Conservation (phyloP, 1,140 invertebrate genomes). For the Penaeus japonicus region DNA sequence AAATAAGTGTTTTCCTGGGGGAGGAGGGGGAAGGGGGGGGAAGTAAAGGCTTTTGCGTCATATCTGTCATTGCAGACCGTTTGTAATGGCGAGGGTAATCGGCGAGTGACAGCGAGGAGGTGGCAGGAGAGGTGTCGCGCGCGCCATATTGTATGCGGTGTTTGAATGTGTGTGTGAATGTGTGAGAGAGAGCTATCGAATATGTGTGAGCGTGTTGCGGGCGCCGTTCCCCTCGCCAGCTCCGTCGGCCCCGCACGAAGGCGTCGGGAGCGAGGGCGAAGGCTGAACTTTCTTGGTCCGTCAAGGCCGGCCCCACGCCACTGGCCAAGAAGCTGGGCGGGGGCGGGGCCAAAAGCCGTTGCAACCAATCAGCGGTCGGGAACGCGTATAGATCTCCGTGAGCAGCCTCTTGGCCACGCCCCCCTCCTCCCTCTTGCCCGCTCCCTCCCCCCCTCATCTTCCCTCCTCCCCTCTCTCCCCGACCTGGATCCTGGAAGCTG, state of each 20-base stretch:
- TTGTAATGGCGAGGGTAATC: too few relatives aligned
- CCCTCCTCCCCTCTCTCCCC: not conserved
- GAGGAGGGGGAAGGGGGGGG: too few relatives aligned
- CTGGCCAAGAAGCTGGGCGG: conserved; percentile 36
- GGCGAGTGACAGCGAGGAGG: too few relatives aligned
- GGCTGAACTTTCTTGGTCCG: conserved; percentile 28
- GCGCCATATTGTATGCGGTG: not conserved
- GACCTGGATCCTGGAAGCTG: conserved; percentile 1
- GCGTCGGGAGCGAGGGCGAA: not conserved
- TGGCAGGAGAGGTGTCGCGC: too few relatives aligned
- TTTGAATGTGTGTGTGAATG: not conserved
- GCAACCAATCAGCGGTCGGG: conserved; percentile 9
- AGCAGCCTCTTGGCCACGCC: not conserved
- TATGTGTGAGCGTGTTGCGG: not conserved
- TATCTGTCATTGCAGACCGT: too few relatives aligned
- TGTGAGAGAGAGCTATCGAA: not conserved
- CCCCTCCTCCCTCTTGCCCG: not conserved
- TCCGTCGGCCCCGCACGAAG: conserved; percentile 13
- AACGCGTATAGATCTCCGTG: conserved; percentile 27
- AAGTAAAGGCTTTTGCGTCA: too few relatives aligned
- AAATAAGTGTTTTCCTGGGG: too few relatives aligned
- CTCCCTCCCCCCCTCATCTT: not conserved
- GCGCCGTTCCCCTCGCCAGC: not conserved
- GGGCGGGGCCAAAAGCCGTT: conserved; percentile 4
- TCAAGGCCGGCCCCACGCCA: conserved; percentile 29